phyloP scores from a whole-genome alignment of 2,113 vertebrate genomes.

The Esox niger region DNA sequence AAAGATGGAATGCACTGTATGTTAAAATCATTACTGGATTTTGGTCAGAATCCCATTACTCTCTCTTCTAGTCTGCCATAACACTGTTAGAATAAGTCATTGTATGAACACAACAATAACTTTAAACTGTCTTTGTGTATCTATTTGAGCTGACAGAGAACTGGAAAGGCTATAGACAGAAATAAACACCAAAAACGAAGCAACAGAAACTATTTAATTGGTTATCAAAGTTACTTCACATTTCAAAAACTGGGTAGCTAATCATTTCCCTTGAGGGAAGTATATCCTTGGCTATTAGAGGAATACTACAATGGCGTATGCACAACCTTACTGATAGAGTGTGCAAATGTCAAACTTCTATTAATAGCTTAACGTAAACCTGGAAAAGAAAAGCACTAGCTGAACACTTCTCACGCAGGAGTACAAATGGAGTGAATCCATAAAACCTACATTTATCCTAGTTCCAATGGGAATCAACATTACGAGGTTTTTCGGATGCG shows the following conservation, averaged over 20 bases:
- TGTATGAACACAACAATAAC: conserved; percentile 39
- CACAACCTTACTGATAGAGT: conserved; percentile 36
- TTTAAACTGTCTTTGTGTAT: conserved; percentile 26
- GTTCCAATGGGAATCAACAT: too few species aligned
- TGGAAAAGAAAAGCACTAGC: conserved; percentile 33
- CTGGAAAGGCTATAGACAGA: conserved; percentile 65
- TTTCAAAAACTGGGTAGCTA: conserved; percentile 64
- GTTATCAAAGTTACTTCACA: conserved; percentile 76
- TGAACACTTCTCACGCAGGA: conserved; percentile 48
- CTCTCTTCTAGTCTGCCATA: background rate
- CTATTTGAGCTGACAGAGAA: conserved; percentile 57
- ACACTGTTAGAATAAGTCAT: background rate
- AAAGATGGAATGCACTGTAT: conserved; percentile 52
- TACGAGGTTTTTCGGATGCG: too few species aligned
- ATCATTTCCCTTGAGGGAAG: conserved; percentile 70
- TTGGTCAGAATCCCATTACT: background rate
- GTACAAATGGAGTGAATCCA: background rate
- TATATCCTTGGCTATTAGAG: conserved; percentile 72
- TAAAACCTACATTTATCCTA: too few species aligned
- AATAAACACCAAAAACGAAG: conserved; percentile 34
- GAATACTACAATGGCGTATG: conserved; percentile 51
- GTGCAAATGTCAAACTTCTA: conserved; percentile 74
- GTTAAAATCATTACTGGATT: conserved; percentile 30
- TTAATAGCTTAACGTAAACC: conserved; percentile 66
- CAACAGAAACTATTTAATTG: conserved; percentile 74